Percentiles rank a stretch among this genome's conserved stretches.
Conservation (phyloP, 1,140 invertebrate genomes). For the Elymnias hypermnestra region DNA sequence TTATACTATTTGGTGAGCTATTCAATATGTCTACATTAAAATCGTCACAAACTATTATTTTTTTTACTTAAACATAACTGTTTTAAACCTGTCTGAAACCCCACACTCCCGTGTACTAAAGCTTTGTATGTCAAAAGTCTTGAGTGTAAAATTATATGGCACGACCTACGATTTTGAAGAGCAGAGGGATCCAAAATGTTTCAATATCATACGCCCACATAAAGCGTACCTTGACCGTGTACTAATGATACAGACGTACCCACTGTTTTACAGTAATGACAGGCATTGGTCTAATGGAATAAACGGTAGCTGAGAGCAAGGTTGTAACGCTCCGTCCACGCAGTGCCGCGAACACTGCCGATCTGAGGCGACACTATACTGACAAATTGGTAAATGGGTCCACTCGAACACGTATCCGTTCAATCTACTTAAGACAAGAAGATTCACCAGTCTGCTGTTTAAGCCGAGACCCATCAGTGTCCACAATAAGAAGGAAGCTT, state of each 20-base stretch:
- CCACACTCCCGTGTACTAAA: no score
- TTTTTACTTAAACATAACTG: no score
- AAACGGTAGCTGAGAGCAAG: constrained; percentile 65
- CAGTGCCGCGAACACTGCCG: constrained; percentile 51
- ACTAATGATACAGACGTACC: constrained; percentile 50
- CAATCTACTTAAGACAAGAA: constrained; percentile 64
- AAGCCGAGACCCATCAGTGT: constrained; percentile 25
- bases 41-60: no score
- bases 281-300: constrained; percentile 65
- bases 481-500: constrained; percentile 15
- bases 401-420: constrained; percentile 67
- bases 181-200: neutral
- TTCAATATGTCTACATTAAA: no score
- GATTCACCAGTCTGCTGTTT: constrained; percentile 42
- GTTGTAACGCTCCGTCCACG: constrained; percentile 53
- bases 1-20: no score
- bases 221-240: constrained; percentile 66
- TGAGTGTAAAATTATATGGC: no score
- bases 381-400: constrained; percentile 67
- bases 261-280: constrained; percentile 53
- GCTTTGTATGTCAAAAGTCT: no score
- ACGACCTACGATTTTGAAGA: no score
- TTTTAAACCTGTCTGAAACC: no score
- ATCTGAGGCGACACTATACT: constrained; percentile 48
- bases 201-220: constrained; percentile 21